phyloP scores from a whole-genome alignment of 2,797 vertebrate genomes.

The Etheostoma nigrum region DNA sequence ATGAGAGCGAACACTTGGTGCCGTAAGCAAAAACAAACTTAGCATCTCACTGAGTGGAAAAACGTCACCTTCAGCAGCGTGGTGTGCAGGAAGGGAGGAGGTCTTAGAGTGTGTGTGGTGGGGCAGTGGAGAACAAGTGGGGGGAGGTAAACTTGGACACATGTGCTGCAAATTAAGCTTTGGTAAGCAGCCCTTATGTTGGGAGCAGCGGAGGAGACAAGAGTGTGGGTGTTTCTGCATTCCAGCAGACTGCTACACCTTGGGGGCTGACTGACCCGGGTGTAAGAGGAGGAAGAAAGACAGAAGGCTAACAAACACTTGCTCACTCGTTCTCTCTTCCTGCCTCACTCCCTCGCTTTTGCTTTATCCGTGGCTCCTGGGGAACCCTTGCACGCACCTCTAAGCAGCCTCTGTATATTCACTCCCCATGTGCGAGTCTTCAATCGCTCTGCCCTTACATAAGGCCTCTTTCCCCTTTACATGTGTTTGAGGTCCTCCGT shows the following conservation, averaged over 20 bases:
- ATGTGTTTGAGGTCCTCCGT: constrained; percentile 64
- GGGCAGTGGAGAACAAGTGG: constrained; percentile 38
- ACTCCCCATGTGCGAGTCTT: constrained; percentile 62
- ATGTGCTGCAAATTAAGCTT: constrained; percentile 78
- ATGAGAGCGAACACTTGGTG: constrained; percentile 54
- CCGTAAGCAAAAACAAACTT: constrained; percentile 70
- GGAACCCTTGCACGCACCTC: constrained; percentile 76
- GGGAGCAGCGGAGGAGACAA: constrained; percentile 56
- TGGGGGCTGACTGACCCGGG: constrained; percentile 68
- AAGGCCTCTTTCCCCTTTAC: constrained; percentile 65
- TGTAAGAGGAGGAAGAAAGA: constrained; percentile 52
- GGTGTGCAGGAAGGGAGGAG: constrained; percentile 47
- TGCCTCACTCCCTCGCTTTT: constrained; percentile 51
- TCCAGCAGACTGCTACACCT: constrained; percentile 68
- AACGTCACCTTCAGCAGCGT: constrained; percentile 66
- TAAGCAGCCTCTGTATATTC: constrained; percentile 71
- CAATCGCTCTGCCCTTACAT: constrained; percentile 61
- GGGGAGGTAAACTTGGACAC: constrained; percentile 57
- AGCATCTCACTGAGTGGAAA: constrained; percentile 70
- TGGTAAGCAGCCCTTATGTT: constrained; percentile 48
- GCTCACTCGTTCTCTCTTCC: constrained; percentile 30
- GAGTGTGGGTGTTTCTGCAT: constrained; percentile 72
- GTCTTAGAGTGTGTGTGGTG: constrained; percentile 11
- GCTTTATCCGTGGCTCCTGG: constrained; percentile 55
- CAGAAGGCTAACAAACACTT: constrained; percentile 56